Percentiles rank a stretch among this genome's conserved stretches.
phyloP scores from a whole-genome alignment of 37 sponge, comb jelly and placozoan genomes.

The Ephydatia muelleri region DNA sequence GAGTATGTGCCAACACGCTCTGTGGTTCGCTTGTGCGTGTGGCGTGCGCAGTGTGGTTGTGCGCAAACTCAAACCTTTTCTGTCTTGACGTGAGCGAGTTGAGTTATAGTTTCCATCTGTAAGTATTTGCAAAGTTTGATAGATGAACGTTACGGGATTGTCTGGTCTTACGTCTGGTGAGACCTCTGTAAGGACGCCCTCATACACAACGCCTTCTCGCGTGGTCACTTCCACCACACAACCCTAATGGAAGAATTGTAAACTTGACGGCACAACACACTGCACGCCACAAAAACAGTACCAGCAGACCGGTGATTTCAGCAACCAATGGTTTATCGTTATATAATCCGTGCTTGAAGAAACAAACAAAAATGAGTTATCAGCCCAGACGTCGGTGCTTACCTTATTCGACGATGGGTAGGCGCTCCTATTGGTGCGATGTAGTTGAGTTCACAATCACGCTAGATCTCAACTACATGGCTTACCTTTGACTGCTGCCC shows the following conservation, averaged over 20 bases:
- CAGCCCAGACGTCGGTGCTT: background rate
- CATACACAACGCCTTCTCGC: constrained; percentile 34
- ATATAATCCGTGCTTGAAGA: background rate
- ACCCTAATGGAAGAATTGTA: constrained; percentile 23
- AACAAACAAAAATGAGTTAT: background rate
- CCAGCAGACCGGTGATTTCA: background rate
- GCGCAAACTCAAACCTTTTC: background rate
- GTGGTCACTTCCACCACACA: constrained; percentile 52
- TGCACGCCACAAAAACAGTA: background rate
- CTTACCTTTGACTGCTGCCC: background rate
- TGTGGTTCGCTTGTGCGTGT: no score
- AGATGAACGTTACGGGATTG: background rate
- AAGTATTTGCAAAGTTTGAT: background rate
- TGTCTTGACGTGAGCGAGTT: constrained; percentile 45
- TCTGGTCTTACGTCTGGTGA: constrained; percentile 37
- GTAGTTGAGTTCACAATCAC: background rate
- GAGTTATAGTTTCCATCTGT: constrained; percentile 34
- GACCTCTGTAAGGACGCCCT: constrained; percentile 39
- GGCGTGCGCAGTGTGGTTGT: background rate
- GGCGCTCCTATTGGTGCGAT: background rate
- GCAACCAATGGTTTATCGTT: background rate
- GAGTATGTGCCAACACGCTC: background rate
- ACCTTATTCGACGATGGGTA: background rate
- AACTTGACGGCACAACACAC: background rate
- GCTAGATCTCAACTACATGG: background rate